Conservation (phyloP, 2,797 vertebrate species). For the Notolabrus celidotus region DNA sequence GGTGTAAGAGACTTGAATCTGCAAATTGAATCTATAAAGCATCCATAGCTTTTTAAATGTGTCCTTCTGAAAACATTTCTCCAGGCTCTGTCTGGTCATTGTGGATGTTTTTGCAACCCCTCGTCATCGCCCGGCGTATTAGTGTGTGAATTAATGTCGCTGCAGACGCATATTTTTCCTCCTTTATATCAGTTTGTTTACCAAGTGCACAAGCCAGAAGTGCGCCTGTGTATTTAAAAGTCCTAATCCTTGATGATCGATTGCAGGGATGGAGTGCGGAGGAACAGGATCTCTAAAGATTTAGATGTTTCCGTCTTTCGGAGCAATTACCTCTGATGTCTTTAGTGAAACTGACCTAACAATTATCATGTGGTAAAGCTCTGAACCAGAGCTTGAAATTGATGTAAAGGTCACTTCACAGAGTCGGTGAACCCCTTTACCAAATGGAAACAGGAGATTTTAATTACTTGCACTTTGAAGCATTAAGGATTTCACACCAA, state of each 20-base stretch:
- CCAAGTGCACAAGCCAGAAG: slow-evolving; percentile 18
- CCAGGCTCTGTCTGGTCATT: slow-evolving; percentile 67
- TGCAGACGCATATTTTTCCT: too few relatives aligned
- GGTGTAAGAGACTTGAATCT: slow-evolving; percentile 79
- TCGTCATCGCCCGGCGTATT: slow-evolving; percentile 34
- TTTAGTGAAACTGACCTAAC: slow-evolving; percentile 77
- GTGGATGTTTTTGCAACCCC: slow-evolving; percentile 44
- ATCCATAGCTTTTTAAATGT: slow-evolving; percentile 75
- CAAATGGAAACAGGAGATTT: slow-evolving; percentile 32
- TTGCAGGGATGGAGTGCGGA: slow-evolving; percentile 25
- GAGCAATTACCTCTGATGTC: slow-evolving; percentile 67
- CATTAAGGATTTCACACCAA: slow-evolving; percentile 28
- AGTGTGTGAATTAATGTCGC: slow-evolving; percentile 22
- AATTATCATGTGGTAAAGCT: slow-evolving; percentile 74
- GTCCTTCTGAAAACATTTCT: slow-evolving; percentile 73
- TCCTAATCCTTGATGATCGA: slow-evolving; percentile 30
- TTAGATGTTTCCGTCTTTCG: slow-evolving; percentile 60
- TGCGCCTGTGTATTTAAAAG: slow-evolving; percentile 15
- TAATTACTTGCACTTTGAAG: slow-evolving; percentile 32
- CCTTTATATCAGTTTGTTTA: too few relatives aligned
- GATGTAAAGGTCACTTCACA: slow-evolving; percentile 77
- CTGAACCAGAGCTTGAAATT: slow-evolving; percentile 79
- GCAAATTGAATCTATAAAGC: slow-evolving; percentile 81
- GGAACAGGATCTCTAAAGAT: slow-evolving; percentile 24
- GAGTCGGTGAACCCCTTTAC: slow-evolving; percentile 35